Percentiles rank a stretch among this genome's conserved stretches.
These are phyloP conservation scores for Penelope pileata DNA, from an alignment of 2,113 vertebrate species.

Conservation along the genomic window DNA sequence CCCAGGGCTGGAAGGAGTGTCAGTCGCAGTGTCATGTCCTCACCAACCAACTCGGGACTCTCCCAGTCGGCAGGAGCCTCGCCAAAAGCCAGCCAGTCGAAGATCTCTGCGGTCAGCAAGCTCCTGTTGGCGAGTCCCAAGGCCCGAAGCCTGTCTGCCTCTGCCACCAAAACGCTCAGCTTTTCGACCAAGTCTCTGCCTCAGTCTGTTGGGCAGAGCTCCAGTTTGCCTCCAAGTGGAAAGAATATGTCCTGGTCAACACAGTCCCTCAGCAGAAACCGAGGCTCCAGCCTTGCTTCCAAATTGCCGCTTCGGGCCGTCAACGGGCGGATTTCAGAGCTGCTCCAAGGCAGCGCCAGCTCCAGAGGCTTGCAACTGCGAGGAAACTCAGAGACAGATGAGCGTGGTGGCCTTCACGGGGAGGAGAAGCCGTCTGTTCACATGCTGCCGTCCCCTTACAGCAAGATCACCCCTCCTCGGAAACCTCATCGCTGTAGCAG, in stretches of 20 bases:
- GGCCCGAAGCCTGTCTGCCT: conserved; percentile 87
- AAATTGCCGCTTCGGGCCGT: conserved; percentile 91
- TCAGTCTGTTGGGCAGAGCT: conserved; percentile 88
- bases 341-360: conserved; percentile 85
- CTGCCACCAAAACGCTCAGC: conserved; percentile 93
- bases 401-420: conserved; percentile 38
- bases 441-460: conserved; percentile 94
- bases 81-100: conserved; percentile 86
- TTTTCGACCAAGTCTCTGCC: conserved; percentile 97
- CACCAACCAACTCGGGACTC: conserved; percentile 72
- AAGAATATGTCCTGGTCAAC: conserved; percentile 94
- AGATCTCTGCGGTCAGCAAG: conserved; percentile 95
- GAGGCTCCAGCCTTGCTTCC: conserved; percentile 84
- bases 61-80: conserved; percentile 82
- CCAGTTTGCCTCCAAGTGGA: conserved; percentile 85
- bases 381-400: conserved; percentile 69
- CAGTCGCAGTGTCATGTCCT: conserved; percentile 82
- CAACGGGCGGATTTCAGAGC: conserved; percentile 93
- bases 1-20: conserved; percentile 87
- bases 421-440: conserved; percentile 84
- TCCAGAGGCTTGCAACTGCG: conserved; percentile 74
- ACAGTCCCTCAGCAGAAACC: conserved; percentile 91
- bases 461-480: conserved; percentile 95
- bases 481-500: conserved; percentile 95
- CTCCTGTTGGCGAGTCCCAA: conserved; percentile 94